phyloP scores from a whole-genome alignment of 2,113 vertebrate species.

The Fulmarus glacialis region DNA sequence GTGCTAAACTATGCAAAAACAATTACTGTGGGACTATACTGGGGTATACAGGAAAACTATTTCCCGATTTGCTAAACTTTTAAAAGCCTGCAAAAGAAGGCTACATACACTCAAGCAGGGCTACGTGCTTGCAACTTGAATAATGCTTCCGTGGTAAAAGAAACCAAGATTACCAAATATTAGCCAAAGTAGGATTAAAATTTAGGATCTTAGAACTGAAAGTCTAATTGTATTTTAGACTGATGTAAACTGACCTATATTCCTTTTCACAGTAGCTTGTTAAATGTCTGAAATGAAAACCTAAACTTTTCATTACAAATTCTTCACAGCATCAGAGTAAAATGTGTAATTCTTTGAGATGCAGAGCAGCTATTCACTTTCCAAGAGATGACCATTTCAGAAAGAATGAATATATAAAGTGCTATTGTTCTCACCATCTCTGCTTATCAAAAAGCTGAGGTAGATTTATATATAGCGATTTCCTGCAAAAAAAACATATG shows the following conservation, averaged over 20 bases:
- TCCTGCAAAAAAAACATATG: neutral
- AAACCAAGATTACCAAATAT: neutral
- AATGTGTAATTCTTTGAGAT: neutral
- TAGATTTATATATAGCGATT: neutral
- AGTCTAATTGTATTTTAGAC: neutral
- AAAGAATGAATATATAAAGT: neutral
- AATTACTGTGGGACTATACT: neutral
- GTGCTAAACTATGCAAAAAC: neutral
- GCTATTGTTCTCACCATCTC: constrained; percentile 47
- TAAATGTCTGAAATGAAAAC: neutral
- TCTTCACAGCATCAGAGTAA: neutral
- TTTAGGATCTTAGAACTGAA: neutral
- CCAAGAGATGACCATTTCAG: neutral
- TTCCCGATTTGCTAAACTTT: neutral
- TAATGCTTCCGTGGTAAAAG: neutral
- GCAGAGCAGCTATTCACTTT: neutral
- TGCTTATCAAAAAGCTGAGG: neutral
- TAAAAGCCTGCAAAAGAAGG: neutral
- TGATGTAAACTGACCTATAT: neutral
- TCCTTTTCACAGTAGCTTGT: neutral
- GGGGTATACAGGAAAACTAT: neutral
- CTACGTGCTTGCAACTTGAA: neutral
- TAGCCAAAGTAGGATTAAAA: neutral
- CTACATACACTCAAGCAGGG: neutral
- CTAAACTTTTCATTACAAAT: neutral